phyloP scores from a whole-genome alignment of 2,888 invertebrate species.

The Callyntrura sp. region DNA sequence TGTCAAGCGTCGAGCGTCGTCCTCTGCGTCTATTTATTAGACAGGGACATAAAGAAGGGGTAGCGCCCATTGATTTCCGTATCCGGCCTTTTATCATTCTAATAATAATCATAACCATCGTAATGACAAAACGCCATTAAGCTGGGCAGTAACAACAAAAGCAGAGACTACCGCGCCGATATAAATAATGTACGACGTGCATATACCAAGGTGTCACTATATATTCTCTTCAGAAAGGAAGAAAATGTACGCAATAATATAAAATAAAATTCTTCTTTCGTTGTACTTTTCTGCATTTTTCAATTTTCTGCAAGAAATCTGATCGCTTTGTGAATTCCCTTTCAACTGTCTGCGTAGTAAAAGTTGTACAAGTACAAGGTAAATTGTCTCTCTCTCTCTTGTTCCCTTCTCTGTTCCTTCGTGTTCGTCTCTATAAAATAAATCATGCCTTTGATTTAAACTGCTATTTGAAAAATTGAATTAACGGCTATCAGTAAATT shows the following conservation, averaged over 20 bases:
- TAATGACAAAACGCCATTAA: slow-evolving; percentile 38
- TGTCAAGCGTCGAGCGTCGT: too few species aligned
- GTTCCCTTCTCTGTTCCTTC: not conserved
- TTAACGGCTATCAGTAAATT: slow-evolving; percentile 57
- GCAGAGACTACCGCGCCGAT: too few species aligned
- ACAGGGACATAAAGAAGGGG: not conserved
- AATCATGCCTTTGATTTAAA: too few species aligned
- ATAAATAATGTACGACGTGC: slow-evolving; percentile 10
- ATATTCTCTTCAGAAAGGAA: too few species aligned
- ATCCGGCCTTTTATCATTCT: slow-evolving; percentile 68
- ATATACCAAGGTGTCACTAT: too few species aligned
- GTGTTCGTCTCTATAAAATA: slow-evolving; percentile 27
- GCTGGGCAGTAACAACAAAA: not conserved
- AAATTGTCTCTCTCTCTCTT: not conserved
- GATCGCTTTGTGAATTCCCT: too few species aligned
- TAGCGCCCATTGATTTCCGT: slow-evolving; percentile 70
- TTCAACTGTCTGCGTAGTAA: too few species aligned
- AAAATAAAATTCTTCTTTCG: too few species aligned
- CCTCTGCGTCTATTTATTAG: not conserved
- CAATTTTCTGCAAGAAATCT: too few species aligned
- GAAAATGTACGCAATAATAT: too few species aligned
- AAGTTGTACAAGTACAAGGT: too few species aligned
- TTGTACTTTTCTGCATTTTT: too few species aligned
- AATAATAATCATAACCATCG: slow-evolving; percentile 8
- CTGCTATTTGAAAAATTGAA: slow-evolving; percentile 55